These are phyloP conservation scores for Holcopasites calliopsidis DNA, from an alignment of 1,140 invertebrate species.

Conservation along the genomic window DNA sequence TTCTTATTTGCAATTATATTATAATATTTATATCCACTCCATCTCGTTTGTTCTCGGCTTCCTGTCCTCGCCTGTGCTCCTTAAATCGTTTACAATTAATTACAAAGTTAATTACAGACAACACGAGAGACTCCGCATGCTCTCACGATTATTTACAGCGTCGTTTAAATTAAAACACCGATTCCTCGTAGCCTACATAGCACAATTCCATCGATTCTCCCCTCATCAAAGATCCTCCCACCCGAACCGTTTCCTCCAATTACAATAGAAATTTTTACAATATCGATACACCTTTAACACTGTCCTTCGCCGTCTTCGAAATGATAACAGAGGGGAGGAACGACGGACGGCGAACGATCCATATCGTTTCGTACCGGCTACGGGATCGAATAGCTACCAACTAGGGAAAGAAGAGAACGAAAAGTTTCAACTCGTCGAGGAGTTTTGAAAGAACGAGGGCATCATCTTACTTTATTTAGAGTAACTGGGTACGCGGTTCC, in stretches of 20 bases:
- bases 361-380: not conserved
- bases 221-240: too few relatives aligned
- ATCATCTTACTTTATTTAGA: constrained; percentile 71
- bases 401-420: constrained; percentile 35
- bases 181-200: constrained; percentile 1
- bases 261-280: too few relatives aligned
- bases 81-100: constrained; percentile 48
- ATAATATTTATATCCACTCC: constrained; percentile 48
- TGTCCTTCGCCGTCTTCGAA: not conserved
- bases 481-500: constrained; percentile 68
- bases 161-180: constrained; percentile 24
- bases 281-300: too few relatives aligned
- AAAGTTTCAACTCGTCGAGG: constrained; percentile 49
- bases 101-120: constrained; percentile 62
- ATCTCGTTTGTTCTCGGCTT: constrained; percentile 9
- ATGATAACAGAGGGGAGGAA: too few relatives aligned
- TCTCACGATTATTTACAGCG: constrained; percentile 51
- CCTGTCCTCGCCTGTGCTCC: constrained; percentile 5
- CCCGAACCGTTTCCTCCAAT: not conserved
- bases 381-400: constrained; percentile 33
- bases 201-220: not conserved
- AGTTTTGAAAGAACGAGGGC: constrained; percentile 78
- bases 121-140: constrained; percentile 9
- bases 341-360: not conserved
- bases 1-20: constrained; percentile 40